Evolutionary conservation across 2,888 invertebrate genomes (phyloP).

Genomic region (Drosophila affinis): DNA sequence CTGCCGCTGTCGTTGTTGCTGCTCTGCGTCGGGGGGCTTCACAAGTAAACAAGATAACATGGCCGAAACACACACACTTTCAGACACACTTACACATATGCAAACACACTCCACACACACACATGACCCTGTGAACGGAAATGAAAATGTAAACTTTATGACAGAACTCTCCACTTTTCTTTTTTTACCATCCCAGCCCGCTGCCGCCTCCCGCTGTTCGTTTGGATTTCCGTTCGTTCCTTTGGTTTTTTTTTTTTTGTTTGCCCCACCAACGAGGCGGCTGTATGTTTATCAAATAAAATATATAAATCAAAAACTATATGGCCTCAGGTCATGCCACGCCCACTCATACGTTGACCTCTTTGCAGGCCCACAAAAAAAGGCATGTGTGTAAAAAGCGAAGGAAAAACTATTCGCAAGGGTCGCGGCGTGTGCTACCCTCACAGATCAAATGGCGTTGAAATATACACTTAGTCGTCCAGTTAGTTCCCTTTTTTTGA

Average conservation of each 20-base stretch:
- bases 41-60: conserved; percentile 69
- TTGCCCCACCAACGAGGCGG: conserved; percentile 12
- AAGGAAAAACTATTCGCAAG: too few species aligned
- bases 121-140: conserved; percentile 45
- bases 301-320: conserved; percentile 47
- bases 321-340: conserved; percentile 31
- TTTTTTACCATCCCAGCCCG: conserved; percentile 8
- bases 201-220: conserved; percentile 30
- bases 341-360: background rate
- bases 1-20: conserved; percentile 46
- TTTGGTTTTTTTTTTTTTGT: conserved; percentile 2
- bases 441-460: too few species aligned
- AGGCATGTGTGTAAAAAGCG: background rate
- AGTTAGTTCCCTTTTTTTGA: too few species aligned
- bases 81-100: conserved; percentile 7
- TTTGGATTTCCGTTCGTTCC: conserved; percentile 30
- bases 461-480: too few species aligned
- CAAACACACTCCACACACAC: conserved; percentile 7
- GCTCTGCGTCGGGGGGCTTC: conserved; percentile 41
- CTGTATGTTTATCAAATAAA: conserved; percentile 46
- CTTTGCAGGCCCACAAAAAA: background rate
- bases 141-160: conserved; percentile 72
- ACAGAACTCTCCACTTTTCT: conserved; percentile 41
- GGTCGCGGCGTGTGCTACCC: too few species aligned
- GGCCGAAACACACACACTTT: conserved; percentile 17